A percentile compares a stretch with the other conserved stretches of the same genome.
Conservation (phyloP, 2,797 vertebrate species). For the Sebastes steindachneri region DNA sequence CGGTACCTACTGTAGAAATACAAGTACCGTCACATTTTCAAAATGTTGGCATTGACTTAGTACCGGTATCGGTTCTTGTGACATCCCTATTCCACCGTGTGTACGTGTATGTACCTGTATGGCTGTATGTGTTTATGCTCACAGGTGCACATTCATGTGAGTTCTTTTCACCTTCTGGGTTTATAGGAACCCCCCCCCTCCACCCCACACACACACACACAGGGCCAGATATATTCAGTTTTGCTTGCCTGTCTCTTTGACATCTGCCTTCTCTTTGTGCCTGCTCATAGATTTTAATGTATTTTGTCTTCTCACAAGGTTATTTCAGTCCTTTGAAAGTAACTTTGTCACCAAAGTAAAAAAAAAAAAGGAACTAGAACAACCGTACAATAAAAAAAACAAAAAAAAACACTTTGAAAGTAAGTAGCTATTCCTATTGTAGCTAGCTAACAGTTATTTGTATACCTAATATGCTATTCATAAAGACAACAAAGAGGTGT, state of each 20-base stretch:
- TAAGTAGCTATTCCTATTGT: background rate
- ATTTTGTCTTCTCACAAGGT: slow-evolving; percentile 51
- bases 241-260: slow-evolving; percentile 52
- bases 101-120: background rate
- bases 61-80: no score
- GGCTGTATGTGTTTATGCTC: slow-evolving; percentile 17
- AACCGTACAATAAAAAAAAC: background rate
- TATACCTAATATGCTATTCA: background rate
- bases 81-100: no score
- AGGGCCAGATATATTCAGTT: slow-evolving; percentile 17
- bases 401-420: background rate
- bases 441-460: background rate
- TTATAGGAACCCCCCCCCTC: background rate
- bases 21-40: no score
- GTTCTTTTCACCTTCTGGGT: slow-evolving; percentile 31
- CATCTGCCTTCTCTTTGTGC: slow-evolving; percentile 46
- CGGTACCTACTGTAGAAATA: no score
- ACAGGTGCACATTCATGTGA: slow-evolving; percentile 13
- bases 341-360: slow-evolving; percentile 11
- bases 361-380: background rate
- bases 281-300: slow-evolving; percentile 44
- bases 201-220: background rate
- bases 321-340: slow-evolving; percentile 38
- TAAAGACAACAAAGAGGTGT: background rate
- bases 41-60: no score